phyloP scores from a whole-genome alignment of 2,888 invertebrate species.

The Troides aeacus region DNA sequence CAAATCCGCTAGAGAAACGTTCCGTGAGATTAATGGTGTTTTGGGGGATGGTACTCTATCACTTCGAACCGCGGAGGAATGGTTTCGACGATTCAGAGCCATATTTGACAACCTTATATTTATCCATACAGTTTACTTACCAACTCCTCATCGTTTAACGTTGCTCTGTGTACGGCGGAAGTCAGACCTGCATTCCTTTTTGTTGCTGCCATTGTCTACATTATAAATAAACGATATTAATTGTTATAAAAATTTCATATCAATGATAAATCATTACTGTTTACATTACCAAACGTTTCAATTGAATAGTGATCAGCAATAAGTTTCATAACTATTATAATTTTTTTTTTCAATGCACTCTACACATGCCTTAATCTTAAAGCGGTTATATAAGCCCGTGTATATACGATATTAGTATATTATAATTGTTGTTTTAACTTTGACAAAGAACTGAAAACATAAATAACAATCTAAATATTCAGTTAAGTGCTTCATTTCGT shows the following conservation, averaged over 20 bases:
- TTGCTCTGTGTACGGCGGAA: slow-evolving; percentile 97
- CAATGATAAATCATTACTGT: neutral
- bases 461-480: neutral
- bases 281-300: neutral
- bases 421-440: neutral
- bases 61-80: too few relatives aligned
- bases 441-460: neutral
- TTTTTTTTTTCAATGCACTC: slow-evolving; percentile 3
- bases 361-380: slow-evolving; percentile 25
- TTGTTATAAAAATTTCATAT: neutral
- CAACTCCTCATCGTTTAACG: slow-evolving; percentile 99
- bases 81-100: too few relatives aligned
- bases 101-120: too few relatives aligned
- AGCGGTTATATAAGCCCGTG: slow-evolving; percentile 22
- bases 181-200: slow-evolving; percentile 98
- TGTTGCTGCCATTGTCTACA: slow-evolving; percentile 99
- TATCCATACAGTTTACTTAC: slow-evolving; percentile 81
- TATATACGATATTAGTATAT: neutral
- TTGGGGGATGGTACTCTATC: too few relatives aligned
- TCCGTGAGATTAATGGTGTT: too few relatives aligned
- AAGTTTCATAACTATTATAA: neutral
- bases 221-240: slow-evolving; percentile 34
- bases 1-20: too few relatives aligned
- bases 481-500: neutral
- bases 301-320: neutral